Base-by-base conservation (phyloP, 2,113 vertebrate species). In the Ardeotis arabs region DNA sequence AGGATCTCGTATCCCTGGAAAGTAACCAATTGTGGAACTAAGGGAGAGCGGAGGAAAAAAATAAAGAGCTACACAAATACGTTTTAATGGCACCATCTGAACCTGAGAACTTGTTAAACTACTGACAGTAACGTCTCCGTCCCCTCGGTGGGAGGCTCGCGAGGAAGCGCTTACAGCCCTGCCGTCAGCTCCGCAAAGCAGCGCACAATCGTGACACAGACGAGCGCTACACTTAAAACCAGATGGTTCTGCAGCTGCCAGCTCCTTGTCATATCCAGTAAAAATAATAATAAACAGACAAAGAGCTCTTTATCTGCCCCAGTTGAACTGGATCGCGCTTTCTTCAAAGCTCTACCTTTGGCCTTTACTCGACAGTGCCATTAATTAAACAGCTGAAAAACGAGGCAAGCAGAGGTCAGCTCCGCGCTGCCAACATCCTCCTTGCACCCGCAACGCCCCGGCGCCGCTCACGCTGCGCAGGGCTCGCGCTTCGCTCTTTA, bases 231-330 rank as follows among this genome's bases (percentile, higher is more conserved):
- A 52, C 91, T 84, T n/a, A 20, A 76, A 92, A 72, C 19, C 90
- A 96, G 95, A 91, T 55, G 87, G 89, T 47, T 68, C 14, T 21
- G 6, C 81, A 94, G 91, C 94, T 90, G 89, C 87, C 84, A 91
- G 92, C 58, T 67, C 63, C 87, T 27, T 67, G 68, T 92, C 87
- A 59, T 33, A 45, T 59, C 45, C 94, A 33, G 88, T 23, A 72
- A 95, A 92, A 69, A 89, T 33, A 84, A 78, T 22, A 60, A 72
- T 23, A 10, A 68, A 37, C 93, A 87, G 96, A 97, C 97, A 98
- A 97, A 96, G 95, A 80, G 53, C 94, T 91, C 96, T 94, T 97
- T 98, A 31, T 14, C 50, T 4, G 29, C 73, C 76, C 79, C 64
- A 37, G 33, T 7, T 29, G 90, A 89, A 60, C 80, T 6, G 64